Percentiles rank a stretch among this genome's conserved stretches.
phyloP scores from a whole-genome alignment of 1,140 invertebrate species.

The Eubasilissa regina region DNA sequence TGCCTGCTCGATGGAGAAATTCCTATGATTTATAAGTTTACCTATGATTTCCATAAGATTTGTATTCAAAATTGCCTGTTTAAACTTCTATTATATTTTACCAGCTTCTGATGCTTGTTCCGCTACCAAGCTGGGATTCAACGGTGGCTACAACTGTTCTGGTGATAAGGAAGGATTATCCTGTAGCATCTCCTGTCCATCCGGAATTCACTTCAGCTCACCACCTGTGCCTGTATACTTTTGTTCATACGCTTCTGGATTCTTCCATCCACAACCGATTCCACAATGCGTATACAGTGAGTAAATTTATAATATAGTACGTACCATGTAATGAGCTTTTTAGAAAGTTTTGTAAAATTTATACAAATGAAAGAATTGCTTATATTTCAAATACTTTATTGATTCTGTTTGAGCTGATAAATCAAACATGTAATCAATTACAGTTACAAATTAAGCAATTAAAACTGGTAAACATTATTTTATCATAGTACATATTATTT shows the following conservation, averaged over 20 bases:
- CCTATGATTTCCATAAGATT: background rate
- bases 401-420: no score
- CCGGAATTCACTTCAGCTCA: constrained; percentile 75
- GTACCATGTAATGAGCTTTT: background rate
- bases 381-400: no score
- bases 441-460: no score
- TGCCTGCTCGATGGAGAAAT: no score
- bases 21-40: no score
- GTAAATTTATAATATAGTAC: constrained; percentile 57
- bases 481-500: no score
- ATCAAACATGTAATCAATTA: no score
- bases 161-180: constrained; percentile 74
- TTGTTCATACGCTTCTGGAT: constrained; percentile 79
- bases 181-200: constrained; percentile 80
- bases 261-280: constrained; percentile 79
- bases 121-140: constrained; percentile 78
- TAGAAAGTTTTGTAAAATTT: no score
- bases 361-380: no score
- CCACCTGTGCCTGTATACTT: constrained; percentile 76
- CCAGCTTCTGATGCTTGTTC: constrained; percentile 75
- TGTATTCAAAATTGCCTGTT: background rate
- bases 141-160: constrained; percentile 82
- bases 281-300: constrained; percentile 83
- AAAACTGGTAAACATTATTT: no score
- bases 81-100: constrained; percentile 16